Evolutionary conservation across 92 coral and sea anemone genomes (phyloP).

Genomic region (Zoanthus sociatus): DNA sequence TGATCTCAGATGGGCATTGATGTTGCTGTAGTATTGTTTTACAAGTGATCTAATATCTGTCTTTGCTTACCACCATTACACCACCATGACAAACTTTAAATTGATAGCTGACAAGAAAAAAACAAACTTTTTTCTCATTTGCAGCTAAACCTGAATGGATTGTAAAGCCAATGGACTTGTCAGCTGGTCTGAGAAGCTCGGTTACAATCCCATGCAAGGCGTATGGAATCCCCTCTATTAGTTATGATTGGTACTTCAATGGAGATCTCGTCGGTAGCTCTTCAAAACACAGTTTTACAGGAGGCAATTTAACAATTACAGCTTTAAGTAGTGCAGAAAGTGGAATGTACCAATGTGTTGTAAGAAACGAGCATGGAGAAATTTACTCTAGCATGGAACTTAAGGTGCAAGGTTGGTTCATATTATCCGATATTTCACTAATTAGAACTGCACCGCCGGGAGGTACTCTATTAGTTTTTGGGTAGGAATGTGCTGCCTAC

Average conservation of each 20-base stretch:
- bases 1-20: too few relatives aligned
- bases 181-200: constrained; percentile 75
- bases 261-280: constrained; percentile 67
- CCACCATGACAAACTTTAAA: too few relatives aligned
- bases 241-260: constrained; percentile 81
- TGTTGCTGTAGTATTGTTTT: too few relatives aligned
- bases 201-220: constrained; percentile 79
- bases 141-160: constrained; percentile 94
- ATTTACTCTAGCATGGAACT: constrained; percentile 75
- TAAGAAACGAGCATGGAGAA: constrained; percentile 78
- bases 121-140: background rate
- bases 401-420: constrained; percentile 74
- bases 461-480: too few relatives aligned
- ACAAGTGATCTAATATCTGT: too few relatives aligned
- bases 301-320: constrained; percentile 77
- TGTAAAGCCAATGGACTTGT: constrained; percentile 72
- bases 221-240: constrained; percentile 76
- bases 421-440: background rate
- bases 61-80: too few relatives aligned
- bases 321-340: constrained; percentile 57
- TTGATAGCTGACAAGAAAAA: background rate
- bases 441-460: background rate
- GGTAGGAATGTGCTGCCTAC: too few relatives aligned
- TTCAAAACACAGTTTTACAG: constrained; percentile 53
- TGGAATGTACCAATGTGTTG: constrained; percentile 96